Percentiles rank a stretch among this genome's conserved stretches.
Evolutionary conservation across 2,888 invertebrate species (phyloP).

Genomic region (Hypena proboscidalis): DNA sequence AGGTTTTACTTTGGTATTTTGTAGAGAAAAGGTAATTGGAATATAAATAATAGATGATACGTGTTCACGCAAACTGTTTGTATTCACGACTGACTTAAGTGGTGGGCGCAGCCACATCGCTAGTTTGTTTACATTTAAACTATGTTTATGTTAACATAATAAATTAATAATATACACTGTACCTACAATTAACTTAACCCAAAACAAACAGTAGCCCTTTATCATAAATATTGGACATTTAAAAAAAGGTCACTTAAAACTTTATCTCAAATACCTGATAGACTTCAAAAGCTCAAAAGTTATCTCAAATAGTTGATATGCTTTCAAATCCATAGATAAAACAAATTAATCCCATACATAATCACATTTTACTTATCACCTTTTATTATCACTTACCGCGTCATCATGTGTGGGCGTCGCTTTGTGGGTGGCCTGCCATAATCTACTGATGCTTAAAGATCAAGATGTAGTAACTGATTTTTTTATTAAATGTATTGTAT

Average conservation of each 20-base stretch:
- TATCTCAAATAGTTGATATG: not conserved
- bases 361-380: too few species aligned
- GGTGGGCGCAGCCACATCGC: too few species aligned
- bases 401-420: conserved; percentile 11
- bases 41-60: too few species aligned
- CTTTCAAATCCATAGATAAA: conserved; percentile 4
- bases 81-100: too few species aligned
- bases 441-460: conserved; percentile 4
- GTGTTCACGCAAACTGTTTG: too few species aligned
- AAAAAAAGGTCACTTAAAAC: not conserved
- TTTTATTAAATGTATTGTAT: conserved; percentile 4
- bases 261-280: conserved; percentile 1
- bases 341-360: not conserved
- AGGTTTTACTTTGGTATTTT: too few species aligned
- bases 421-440: conserved; percentile 14
- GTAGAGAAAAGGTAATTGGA: too few species aligned
- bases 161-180: too few species aligned
- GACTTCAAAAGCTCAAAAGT: not conserved
- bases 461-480: conserved; percentile 12
- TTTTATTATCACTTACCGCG: conserved; percentile 5
- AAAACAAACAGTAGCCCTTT: too few species aligned
- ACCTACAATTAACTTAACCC: too few species aligned
- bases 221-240: too few species aligned
- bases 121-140: not conserved
- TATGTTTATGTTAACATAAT: too few species aligned